Evolutionary conservation across 2,113 vertebrate species (phyloP).

Genomic region (Datnioides undecimradiatus): DNA sequence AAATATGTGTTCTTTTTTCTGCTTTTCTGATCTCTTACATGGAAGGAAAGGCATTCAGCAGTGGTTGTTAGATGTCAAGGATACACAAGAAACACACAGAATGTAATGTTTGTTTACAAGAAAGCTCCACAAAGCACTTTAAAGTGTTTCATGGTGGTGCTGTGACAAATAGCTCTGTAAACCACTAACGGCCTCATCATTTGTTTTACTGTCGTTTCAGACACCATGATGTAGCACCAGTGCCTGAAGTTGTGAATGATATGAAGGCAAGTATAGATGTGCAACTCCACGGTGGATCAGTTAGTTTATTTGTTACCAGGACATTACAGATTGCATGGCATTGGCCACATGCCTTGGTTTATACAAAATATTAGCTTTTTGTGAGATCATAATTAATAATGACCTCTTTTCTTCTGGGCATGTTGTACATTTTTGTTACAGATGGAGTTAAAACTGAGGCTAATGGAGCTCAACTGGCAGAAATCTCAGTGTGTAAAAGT

Average conservation of each 20-base stretch:
- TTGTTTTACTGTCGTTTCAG: conserved; percentile 63
- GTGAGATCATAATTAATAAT: background rate
- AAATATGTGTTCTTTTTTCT: background rate
- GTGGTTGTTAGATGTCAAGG: background rate
- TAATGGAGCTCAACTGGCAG: conserved; percentile 83
- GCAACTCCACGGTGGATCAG: no score
- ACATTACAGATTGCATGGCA: no score
- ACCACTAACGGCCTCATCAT: background rate
- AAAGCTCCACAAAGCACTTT: background rate
- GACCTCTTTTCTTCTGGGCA: background rate
- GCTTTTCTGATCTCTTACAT: background rate
- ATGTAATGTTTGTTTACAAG: background rate
- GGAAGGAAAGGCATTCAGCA: background rate
- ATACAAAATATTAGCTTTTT: background rate
- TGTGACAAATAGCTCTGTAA: background rate
- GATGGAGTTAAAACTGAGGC: conserved; percentile 79
- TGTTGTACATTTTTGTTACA: conserved; percentile 45
- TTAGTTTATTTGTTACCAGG: background rate
- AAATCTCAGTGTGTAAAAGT: conserved; percentile 80
- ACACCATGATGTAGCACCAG: conserved; percentile 83
- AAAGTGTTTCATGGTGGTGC: background rate
- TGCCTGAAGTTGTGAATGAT: conserved; percentile 82
- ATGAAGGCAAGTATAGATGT: conserved; percentile 79
- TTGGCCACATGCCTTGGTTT: background rate
- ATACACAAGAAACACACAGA: background rate